Base-by-base conservation (phyloP, 1,140 invertebrate species). In the Cydia splendana region DNA sequence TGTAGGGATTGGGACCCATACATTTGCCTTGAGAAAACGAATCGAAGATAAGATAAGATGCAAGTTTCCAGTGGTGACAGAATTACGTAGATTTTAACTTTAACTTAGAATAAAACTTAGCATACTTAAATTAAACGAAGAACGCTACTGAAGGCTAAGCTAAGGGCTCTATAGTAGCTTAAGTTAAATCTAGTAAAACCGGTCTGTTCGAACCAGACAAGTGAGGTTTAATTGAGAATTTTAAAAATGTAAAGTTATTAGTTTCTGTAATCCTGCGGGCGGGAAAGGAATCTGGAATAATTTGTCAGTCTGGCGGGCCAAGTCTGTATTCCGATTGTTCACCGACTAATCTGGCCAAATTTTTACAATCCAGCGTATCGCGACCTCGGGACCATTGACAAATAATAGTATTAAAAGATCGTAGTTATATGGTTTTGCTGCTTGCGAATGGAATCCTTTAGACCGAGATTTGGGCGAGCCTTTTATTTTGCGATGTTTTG, bases 231-330 rank as follows among this genome's bases (percentile, higher is more conserved):
- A 62, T 38, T 71, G 34, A 71, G 67, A 71, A 71, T 71, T 34
- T 42, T 71, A 71, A 71, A 71, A 71, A 71, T 71, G 67, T 71
- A 45, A 71, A 71, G 67, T 71, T 71, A 71, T 71, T 71, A 71
- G 28, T 71, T 38, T 38, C 15, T 10, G 30, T 34, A n/a, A 71
- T 38, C 34, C 67, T 71, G 67, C n/a, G 38, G 67, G 65, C 20
- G 67, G 67, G n/a, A 45, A 34, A 42, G 65, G 76, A 79, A 81
- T 81, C 57, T 65, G 77, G 80, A 53, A 82, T 76, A 81, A 84
- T 84, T 83, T 84, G 80, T 83, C 76, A 80, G 81, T 80, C 81
- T 81, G 77, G 77, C 78, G 73, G 30, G 30, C 48, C 76, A 30
- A 30, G 34, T 71, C 62, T 38, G 48, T 75, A 57, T 81, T 80